Evolutionary conservation across 2,113 vertebrate species (phyloP).

Genomic region (Hucho hucho): DNA sequence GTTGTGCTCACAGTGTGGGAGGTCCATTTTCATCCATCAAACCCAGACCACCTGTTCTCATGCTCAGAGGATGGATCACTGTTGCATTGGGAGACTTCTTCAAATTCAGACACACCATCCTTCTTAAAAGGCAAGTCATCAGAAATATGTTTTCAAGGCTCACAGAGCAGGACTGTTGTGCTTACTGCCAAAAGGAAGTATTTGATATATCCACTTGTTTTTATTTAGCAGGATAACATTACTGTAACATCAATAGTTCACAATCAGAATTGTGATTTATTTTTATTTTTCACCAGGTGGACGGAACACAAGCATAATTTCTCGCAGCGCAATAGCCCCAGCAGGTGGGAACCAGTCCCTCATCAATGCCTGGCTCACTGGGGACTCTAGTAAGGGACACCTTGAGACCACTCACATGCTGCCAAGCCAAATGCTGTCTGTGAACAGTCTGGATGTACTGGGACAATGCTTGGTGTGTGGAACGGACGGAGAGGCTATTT

Average conservation of each 20-base stretch:
- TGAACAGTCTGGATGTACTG: constrained; percentile 92
- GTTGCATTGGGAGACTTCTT: constrained; percentile 92
- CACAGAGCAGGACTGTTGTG: background rate
- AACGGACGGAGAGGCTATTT: constrained; percentile 93
- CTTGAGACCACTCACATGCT: constrained; percentile 93
- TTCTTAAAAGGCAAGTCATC: constrained; percentile 83
- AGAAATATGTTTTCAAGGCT: background rate
- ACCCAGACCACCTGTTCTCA: constrained; percentile 93
- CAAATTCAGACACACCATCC: constrained; percentile 80
- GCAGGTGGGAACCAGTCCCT: constrained; percentile 80
- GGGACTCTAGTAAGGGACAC: constrained; percentile 86
- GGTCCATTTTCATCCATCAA: constrained; percentile 94
- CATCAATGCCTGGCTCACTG: constrained; percentile 86
- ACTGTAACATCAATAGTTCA: background rate
- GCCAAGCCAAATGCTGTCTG: constrained; percentile 87
- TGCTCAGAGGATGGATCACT: constrained; percentile 97
- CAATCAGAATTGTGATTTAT: constrained; percentile 37
- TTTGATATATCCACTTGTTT: background rate
- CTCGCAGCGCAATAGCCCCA: constrained; percentile 77
- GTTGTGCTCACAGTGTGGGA: constrained; percentile 86
- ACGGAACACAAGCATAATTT: constrained; percentile 81
- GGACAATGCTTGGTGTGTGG: constrained; percentile 94
- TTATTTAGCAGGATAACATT: background rate
- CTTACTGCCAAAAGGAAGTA: background rate
- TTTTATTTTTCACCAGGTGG: constrained; percentile 73